Percentiles rank a stretch among this genome's conserved stretches.
phyloP scores from a whole-genome alignment of 2,888 invertebrate genomes.

The Eristalis intricaria region DNA sequence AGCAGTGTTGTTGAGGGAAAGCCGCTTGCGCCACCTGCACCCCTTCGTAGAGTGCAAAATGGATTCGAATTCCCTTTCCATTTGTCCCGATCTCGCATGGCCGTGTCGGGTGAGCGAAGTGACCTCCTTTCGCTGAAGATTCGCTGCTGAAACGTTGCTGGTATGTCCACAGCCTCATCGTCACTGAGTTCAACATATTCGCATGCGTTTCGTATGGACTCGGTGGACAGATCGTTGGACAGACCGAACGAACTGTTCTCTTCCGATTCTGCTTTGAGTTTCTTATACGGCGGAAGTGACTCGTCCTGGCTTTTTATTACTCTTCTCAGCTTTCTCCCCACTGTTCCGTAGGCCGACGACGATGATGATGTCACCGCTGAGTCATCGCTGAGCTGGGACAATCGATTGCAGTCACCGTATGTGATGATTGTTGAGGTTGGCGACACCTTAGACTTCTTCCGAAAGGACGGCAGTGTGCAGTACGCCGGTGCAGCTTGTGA shows the following conservation, averaged over 20 bases:
- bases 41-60: constrained; percentile 72
- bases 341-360: constrained; percentile 48
- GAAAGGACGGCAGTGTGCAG: constrained; percentile 58
- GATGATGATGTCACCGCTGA: constrained; percentile 2
- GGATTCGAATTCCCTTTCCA: constrained; percentile 73
- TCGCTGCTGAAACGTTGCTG: constrained; percentile 73
- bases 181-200: constrained; percentile 77
- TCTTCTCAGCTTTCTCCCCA: constrained; percentile 57
- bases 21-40: not conserved
- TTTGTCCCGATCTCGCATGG: constrained; percentile 64
- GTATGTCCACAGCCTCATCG: constrained; percentile 77
- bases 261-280: constrained; percentile 60
- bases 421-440: not conserved
- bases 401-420: constrained; percentile 34
- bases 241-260: constrained; percentile 74
- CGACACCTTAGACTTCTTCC: constrained; percentile 42
- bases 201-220: constrained; percentile 78
- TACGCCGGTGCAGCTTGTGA: constrained; percentile 67
- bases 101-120: constrained; percentile 55
- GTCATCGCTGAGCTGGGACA: constrained; percentile 39
- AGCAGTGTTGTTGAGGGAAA: constrained; percentile 20
- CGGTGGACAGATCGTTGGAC: constrained; percentile 78
- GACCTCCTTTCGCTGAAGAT: constrained; percentile 59
- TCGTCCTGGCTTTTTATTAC: constrained; percentile 64
- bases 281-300: constrained; percentile 65